Evolutionary conservation across 2,888 invertebrate genomes (phyloP), one percentile per base, ranked within the genome.

Genomic region (Branchellion lobata): DNA sequence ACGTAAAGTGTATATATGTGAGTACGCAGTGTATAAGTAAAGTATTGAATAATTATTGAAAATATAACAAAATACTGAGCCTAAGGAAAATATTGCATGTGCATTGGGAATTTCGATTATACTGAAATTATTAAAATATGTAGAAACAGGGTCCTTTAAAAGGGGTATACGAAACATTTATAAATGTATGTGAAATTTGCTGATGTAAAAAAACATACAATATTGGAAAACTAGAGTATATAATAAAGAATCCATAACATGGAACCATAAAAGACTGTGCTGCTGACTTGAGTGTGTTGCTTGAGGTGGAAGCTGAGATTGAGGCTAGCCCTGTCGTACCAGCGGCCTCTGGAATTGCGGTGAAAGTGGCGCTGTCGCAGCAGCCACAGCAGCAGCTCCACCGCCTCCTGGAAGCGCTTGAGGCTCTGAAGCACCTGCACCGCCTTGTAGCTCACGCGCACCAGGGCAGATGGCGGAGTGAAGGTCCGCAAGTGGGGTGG

Each of bases 291-390:
- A 36, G 82, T 80, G n/a, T 85, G 86, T 53, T 85, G 83, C 82
- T 89, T 89, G 40, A 90, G 84, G 84, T 90, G 89, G 81, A 88
- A 89, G 78, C 91, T 90, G 33, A 91, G 86, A 83, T 92, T 90
- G 0, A 92, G 87, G 0, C 91, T 90, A 79, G 91, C 89, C 82
- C 92, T 89, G 34, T 91, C 90, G 85, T 89, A 91, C 88, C 89
- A 89, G 71, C 85, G 84, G 1, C 91, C 89, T 40, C 88, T 84
- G 78, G 85, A 85, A 79, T 86, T 85, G 31, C 81, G 79, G 81
- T 87, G 87, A 83, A 88, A 89, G 1, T 84, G 82, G 0, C 85
- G 85, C 84, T 91, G 91, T 0, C 83, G 83, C 24, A 92, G 87
- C 27, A 92, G 85, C 8, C 86, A 84, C 2, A 88, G 85, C 0